These are phyloP conservation scores for Hylia prasina DNA, from an alignment of 2,113 vertebrate genomes.

Conservation along the genomic window DNA sequence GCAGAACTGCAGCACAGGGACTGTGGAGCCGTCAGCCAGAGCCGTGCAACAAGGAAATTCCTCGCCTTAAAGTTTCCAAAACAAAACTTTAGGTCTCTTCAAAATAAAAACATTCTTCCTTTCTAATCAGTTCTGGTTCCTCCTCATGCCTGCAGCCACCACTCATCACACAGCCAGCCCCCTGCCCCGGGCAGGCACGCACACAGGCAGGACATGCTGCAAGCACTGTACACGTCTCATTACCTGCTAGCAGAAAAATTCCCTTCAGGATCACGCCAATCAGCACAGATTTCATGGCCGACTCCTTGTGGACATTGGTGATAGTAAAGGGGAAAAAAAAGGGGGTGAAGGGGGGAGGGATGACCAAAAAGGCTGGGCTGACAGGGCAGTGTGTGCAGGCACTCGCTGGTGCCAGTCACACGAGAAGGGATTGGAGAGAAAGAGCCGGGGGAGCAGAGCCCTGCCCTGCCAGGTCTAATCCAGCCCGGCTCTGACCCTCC, in stretches of 20 bases:
- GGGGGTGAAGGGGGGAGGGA: background rate
- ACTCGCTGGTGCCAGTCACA: slow-evolving; percentile 63
- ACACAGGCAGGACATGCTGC: background rate
- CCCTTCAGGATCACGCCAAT: slow-evolving; percentile 60
- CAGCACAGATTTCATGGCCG: slow-evolving; percentile 63
- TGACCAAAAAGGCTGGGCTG: background rate
- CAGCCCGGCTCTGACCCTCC: slow-evolving; percentile 59
- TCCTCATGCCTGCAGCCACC: background rate
- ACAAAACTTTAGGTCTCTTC: background rate
- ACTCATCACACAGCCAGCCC: background rate
- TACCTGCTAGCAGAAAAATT: slow-evolving; percentile 76
- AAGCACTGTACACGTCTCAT: background rate
- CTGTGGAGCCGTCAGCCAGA: background rate
- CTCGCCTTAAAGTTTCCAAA: background rate
- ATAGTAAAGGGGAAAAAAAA: slow-evolving; percentile 6
- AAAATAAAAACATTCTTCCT: background rate
- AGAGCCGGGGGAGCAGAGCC: slow-evolving; percentile 58
- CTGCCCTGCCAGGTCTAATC: slow-evolving; percentile 72
- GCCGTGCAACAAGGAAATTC: background rate
- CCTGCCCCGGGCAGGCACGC: background rate
- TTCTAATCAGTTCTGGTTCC: background rate
- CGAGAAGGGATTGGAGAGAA: slow-evolving; percentile 73
- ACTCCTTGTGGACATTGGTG: slow-evolving; percentile 39
- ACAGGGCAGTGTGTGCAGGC: background rate
- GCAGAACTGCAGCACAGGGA: background rate